phyloP scores from a whole-genome alignment of 2,797 vertebrate species.

The Muscicapa striata region DNA sequence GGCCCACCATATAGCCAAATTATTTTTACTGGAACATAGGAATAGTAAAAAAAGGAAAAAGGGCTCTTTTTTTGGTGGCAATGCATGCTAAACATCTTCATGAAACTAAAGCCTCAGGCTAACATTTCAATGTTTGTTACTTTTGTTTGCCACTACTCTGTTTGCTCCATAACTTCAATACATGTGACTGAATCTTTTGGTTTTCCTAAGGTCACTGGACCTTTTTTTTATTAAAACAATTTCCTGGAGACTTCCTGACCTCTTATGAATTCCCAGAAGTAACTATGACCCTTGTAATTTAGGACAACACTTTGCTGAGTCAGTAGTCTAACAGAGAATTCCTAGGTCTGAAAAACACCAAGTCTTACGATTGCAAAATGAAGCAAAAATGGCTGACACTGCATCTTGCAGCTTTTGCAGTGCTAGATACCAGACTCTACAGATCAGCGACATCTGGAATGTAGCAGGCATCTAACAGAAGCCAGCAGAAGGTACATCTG shows the following conservation, averaged over 20 bases:
- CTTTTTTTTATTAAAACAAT: background rate
- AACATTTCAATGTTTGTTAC: background rate
- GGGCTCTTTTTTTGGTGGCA: background rate
- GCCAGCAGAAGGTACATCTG: background rate
- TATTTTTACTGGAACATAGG: background rate
- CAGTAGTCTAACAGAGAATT: background rate
- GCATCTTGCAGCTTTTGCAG: background rate
- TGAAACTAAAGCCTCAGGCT: background rate
- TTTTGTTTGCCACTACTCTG: background rate
- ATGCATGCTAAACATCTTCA: background rate
- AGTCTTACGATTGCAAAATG: background rate
- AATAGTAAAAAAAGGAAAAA: background rate
- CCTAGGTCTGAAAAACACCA: background rate
- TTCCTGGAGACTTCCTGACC: constrained; percentile 8
- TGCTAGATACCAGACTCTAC: background rate
- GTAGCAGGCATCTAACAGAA: background rate
- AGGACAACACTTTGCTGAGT: constrained; percentile 7
- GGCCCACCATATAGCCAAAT: background rate
- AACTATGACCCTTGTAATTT: background rate
- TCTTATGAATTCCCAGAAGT: constrained; percentile 33
- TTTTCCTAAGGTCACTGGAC: background rate
- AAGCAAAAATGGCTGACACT: background rate
- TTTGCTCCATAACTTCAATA: background rate
- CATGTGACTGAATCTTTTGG: background rate
- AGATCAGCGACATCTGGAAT: background rate